phyloP scores from a whole-genome alignment of 2,888 invertebrate genomes.

The Pherbina coryleti region DNA sequence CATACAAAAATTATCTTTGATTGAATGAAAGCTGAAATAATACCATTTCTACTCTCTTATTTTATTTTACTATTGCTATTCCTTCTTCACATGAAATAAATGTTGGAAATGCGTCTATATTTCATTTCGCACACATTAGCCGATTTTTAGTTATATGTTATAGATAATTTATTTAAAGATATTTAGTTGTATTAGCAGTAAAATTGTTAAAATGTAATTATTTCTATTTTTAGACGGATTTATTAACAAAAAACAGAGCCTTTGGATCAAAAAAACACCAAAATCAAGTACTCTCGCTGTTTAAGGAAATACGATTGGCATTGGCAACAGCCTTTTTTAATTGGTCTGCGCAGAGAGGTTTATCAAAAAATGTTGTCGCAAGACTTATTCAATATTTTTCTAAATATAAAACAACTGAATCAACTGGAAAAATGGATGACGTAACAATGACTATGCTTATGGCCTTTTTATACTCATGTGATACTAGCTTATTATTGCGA shows the following conservation, averaged over 20 bases:
- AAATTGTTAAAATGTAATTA: too few species aligned
- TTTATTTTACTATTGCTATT: too few species aligned
- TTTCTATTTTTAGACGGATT: slow-evolving; percentile 72
- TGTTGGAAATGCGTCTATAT: too few species aligned
- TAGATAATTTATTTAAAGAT: too few species aligned
- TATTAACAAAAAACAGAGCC: slow-evolving; percentile 88
- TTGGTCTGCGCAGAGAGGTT: slow-evolving; percentile 81
- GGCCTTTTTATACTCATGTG: slow-evolving; percentile 86
- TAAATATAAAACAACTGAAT: slow-evolving; percentile 69
- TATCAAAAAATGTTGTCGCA: slow-evolving; percentile 80
- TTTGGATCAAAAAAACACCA: slow-evolving; percentile 89
- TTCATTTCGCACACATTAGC: too few species aligned
- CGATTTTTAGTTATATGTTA: too few species aligned
- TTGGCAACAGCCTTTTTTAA: slow-evolving; percentile 83
- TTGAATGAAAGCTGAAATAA: too few species aligned
- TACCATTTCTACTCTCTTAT: too few species aligned
- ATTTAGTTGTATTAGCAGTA: too few species aligned
- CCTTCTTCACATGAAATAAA: too few species aligned
- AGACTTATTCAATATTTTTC: slow-evolving; percentile 71
- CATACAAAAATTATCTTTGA: too few species aligned
- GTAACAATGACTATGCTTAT: slow-evolving; percentile 84
- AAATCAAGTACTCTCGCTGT: slow-evolving; percentile 81
- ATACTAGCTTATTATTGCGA: slow-evolving; percentile 82
- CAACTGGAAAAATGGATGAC: slow-evolving; percentile 81
- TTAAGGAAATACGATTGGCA: slow-evolving; percentile 78